Evolutionary conservation across 2,888 invertebrate species (phyloP).

Genomic region (Tetrapedia diversipes): DNA sequence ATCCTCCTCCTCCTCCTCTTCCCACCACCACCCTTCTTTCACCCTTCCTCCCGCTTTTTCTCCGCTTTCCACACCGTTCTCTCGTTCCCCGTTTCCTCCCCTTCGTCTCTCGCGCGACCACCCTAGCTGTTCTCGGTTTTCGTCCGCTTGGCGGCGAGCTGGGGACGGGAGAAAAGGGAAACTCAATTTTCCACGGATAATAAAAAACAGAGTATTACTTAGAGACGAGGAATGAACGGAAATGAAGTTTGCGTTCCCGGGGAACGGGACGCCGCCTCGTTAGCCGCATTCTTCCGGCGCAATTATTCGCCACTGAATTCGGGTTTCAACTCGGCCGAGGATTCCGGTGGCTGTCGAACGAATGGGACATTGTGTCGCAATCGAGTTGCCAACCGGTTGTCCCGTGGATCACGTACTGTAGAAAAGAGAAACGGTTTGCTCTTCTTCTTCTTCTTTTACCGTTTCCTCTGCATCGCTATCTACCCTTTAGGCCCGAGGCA

Average conservation of each 20-base stretch:
- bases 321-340: constrained; percentile 23
- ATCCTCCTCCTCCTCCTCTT: background rate
- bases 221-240: constrained; percentile 51
- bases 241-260: constrained; percentile 57
- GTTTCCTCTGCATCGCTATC: background rate
- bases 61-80: background rate
- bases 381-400: background rate
- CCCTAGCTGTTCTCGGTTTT: constrained; percentile 8
- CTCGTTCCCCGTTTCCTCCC: background rate
- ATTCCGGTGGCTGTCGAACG: constrained; percentile 10
- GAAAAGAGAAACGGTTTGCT: background rate
- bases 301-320: constrained; percentile 42
- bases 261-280: constrained; percentile 47
- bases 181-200: constrained; percentile 71
- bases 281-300: constrained; percentile 37
- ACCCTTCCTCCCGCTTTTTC: background rate
- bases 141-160: background rate
- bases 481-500: background rate
- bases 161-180: constrained; percentile 48
- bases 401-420: background rate
- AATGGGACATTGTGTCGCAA: constrained; percentile 7
- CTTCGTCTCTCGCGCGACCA: background rate
- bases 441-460: background rate
- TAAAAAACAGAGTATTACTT: constrained; percentile 67
- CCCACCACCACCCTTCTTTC: background rate